Conservation (phyloP, 64 coral and sea anemone species). For the Pocillopora verrucosa region DNA sequence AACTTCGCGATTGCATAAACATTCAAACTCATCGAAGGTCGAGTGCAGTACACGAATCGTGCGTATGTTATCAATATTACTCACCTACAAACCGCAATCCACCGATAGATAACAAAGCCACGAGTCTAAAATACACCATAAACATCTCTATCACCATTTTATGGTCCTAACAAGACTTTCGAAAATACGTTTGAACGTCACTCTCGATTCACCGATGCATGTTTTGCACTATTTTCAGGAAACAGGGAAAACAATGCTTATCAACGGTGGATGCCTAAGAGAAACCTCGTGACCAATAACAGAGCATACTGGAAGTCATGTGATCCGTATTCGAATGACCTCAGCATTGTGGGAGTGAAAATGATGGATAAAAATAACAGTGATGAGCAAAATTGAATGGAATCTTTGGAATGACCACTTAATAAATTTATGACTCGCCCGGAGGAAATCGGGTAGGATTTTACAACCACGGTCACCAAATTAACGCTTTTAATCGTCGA, state of each 20-base stretch:
- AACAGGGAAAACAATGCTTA: conserved; percentile 17
- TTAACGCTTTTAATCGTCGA: background rate
- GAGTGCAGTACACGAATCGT: background rate
- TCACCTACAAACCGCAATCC: conserved; percentile 53
- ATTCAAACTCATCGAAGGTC: background rate
- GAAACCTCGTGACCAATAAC: background rate
- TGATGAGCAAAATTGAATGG: conserved; percentile 24
- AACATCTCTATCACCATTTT: background rate
- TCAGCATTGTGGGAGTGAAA: background rate
- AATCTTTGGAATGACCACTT: conserved; percentile 8
- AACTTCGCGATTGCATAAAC: background rate
- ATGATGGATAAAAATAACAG: conserved; percentile 20
- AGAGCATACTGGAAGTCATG: background rate
- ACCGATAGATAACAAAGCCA: conserved; percentile 43
- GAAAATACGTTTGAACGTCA: background rate
- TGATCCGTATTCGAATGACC: background rate
- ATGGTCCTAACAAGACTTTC: background rate
- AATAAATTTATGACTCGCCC: background rate
- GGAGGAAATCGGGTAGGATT: background rate
- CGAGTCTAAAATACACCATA: background rate
- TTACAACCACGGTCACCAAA: background rate
- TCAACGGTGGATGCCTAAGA: conserved; percentile 1
- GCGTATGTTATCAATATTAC: background rate
- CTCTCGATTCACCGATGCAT: background rate
- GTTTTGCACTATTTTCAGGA: background rate